phyloP scores from a whole-genome alignment of 2,888 invertebrate species.

The Desoria tigrina region DNA sequence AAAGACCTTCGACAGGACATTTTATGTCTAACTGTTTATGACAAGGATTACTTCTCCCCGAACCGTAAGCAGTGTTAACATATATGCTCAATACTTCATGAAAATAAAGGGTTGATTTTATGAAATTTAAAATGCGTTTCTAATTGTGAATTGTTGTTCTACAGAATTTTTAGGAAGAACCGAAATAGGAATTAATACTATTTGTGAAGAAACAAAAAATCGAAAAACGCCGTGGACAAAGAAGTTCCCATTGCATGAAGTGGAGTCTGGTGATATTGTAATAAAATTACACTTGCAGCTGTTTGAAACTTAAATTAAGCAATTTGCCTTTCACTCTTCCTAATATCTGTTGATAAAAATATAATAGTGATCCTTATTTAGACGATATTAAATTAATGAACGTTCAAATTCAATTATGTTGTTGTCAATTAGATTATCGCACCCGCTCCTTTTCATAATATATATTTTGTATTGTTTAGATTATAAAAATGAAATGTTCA shows the following conservation, averaged over 20 bases:
- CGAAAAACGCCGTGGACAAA: constrained; percentile 67
- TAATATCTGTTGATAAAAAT: too few species aligned
- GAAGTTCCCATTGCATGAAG: constrained; percentile 67
- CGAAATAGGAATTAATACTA: constrained; percentile 67
- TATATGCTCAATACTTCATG: not conserved
- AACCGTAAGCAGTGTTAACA: constrained; percentile 65
- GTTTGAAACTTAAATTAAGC: constrained; percentile 57
- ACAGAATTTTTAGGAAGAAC: constrained; percentile 72
- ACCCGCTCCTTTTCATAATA: too few species aligned
- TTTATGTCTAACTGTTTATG: constrained; percentile 69
- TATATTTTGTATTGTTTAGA: too few species aligned
- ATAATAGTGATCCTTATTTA: too few species aligned
- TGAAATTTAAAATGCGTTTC: too few species aligned
- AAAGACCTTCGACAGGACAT: constrained; percentile 69
- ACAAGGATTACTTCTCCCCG: constrained; percentile 70
- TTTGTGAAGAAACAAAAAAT: constrained; percentile 63
- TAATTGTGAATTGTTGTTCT: too few species aligned
- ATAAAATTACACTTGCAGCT: constrained; percentile 71
- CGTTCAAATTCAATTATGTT: too few species aligned
- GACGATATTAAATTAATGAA: too few species aligned
- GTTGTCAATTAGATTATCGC: too few species aligned
- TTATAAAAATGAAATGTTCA: too few species aligned
- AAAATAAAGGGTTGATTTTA: too few species aligned
- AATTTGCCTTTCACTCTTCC: too few species aligned
- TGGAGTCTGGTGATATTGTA: constrained; percentile 68